These are phyloP conservation scores for Alligator sinensis DNA, from an alignment of 2,113 vertebrate genomes.

Conservation along the genomic window DNA sequence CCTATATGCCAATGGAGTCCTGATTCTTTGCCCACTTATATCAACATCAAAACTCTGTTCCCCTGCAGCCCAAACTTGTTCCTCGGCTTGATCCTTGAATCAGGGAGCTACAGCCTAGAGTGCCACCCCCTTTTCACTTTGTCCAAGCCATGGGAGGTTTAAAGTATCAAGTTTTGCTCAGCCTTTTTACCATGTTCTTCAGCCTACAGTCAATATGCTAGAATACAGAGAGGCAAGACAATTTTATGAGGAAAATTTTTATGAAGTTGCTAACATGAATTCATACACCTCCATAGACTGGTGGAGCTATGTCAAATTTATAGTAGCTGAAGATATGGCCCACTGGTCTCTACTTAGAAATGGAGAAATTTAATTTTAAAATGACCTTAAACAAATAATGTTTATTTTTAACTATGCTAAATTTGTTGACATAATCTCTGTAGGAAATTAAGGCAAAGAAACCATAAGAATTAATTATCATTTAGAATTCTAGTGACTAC, in stretches of 20 bases:
- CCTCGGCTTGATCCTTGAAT: background rate
- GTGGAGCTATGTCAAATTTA: background rate
- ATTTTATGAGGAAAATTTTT: background rate
- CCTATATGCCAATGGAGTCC: background rate
- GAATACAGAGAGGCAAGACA: background rate
- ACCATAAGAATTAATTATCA: background rate
- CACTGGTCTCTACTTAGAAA: background rate
- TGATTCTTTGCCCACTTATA: background rate
- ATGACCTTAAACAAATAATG: background rate
- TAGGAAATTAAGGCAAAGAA: background rate
- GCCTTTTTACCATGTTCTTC: background rate
- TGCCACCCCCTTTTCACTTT: background rate
- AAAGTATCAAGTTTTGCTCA: background rate
- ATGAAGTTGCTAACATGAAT: background rate
- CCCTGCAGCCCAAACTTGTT: constrained; percentile 4
- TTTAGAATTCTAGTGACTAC: background rate
- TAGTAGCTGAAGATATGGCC: background rate
- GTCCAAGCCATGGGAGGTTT: background rate
- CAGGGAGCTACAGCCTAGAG: background rate
- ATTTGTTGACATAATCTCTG: background rate
- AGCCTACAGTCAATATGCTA: background rate
- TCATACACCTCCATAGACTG: background rate
- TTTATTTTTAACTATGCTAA: background rate
- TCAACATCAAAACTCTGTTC: background rate
- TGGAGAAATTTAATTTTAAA: background rate